Evolutionary conservation across 2,888 invertebrate genomes (phyloP).

Genomic region (Leptinotarsa tumamoca): DNA sequence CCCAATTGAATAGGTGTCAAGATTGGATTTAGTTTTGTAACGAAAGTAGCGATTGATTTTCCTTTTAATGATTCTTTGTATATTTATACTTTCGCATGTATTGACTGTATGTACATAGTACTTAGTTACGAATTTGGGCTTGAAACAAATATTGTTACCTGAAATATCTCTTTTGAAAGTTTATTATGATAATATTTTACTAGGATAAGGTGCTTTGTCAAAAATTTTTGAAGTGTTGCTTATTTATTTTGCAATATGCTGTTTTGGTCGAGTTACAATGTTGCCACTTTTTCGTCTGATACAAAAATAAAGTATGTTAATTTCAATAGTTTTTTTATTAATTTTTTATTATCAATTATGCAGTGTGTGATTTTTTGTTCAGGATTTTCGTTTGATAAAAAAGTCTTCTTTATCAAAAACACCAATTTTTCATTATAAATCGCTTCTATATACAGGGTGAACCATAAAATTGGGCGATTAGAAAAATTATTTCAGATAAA

Average conservation of each 20-base stretch:
- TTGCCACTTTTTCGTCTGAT: neutral
- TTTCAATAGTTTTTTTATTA: neutral
- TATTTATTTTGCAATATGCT: constrained; percentile 10
- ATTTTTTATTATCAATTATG: neutral
- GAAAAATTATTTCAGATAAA: too few relatives aligned
- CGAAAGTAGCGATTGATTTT: constrained; percentile 8
- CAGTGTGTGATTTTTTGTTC: neutral
- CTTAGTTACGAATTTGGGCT: neutral
- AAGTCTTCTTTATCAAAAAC: too few relatives aligned
- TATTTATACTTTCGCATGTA: constrained; percentile 9
- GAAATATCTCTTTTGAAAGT: neutral
- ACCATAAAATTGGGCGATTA: too few relatives aligned
- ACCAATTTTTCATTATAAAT: too few relatives aligned
- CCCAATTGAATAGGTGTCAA: neutral
- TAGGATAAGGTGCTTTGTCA: neutral
- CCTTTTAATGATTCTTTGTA: neutral
- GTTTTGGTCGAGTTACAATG: neutral
- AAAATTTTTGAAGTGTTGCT: constrained; percentile 3
- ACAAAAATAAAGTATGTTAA: neutral
- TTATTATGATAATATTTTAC: neutral
- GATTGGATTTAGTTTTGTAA: neutral
- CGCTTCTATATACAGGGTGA: too few relatives aligned
- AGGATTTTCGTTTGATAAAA: too few relatives aligned
- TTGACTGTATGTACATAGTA: constrained; percentile 6
- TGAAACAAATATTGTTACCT: constrained; percentile 2